These are phyloP conservation scores for Drosophila buzzatii DNA, from an alignment of 2,888 invertebrate species.

Conservation along the genomic window DNA sequence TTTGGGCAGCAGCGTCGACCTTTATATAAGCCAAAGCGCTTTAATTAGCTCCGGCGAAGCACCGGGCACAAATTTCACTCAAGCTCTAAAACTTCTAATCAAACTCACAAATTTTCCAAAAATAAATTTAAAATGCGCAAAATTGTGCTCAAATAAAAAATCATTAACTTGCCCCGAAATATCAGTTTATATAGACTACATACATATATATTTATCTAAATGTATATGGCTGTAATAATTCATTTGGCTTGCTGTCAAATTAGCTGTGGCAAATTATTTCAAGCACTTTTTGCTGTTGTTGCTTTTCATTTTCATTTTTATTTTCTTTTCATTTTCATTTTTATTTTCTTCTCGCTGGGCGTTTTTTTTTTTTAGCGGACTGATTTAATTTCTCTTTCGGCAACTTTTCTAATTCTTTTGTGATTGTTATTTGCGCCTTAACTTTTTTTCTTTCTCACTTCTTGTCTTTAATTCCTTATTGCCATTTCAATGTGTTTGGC, in stretches of 20 bases:
- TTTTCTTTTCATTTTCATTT: constrained; percentile 45
- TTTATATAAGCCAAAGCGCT: constrained; percentile 44
- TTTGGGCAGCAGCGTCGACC: constrained; percentile 17
- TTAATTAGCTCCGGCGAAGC: constrained; percentile 50
- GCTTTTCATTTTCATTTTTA: constrained; percentile 13
- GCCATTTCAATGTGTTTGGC: constrained; percentile 16
- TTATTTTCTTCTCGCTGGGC: constrained; percentile 17
- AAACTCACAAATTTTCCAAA: background rate
- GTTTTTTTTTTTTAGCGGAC: constrained; percentile 28
- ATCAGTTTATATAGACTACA: background rate
- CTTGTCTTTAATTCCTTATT: constrained; percentile 20
- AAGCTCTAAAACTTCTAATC: constrained; percentile 19
- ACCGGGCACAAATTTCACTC: background rate
- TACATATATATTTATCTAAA: background rate
- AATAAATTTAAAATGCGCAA: background rate
- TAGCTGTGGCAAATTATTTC: constrained; percentile 59
- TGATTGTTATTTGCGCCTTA: constrained; percentile 69
- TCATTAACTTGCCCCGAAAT: background rate
- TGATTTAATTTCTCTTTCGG: constrained; percentile 56
- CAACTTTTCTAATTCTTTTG: constrained; percentile 70
- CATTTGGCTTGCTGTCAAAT: constrained; percentile 29
- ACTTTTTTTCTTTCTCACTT: constrained; percentile 39
- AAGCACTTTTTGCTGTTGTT: constrained; percentile 39
- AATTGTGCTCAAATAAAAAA: constrained; percentile 4
- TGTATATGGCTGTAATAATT: constrained; percentile 1